Conservation (phyloP, 2,113 vertebrate species). For the Mormyrus iriodes region DNA sequence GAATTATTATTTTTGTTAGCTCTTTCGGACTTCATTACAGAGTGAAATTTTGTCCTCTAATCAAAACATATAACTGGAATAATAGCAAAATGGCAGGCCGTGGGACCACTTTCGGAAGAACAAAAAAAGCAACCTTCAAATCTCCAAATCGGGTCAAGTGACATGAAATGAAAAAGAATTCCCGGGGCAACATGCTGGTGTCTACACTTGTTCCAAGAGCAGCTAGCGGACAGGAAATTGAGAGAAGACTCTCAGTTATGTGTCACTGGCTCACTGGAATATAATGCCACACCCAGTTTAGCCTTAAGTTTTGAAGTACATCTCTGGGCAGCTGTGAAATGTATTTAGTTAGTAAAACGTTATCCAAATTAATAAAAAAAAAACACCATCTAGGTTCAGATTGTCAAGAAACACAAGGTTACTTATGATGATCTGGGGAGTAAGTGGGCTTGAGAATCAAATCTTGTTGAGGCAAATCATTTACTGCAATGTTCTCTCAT, state of each 20-base stretch:
- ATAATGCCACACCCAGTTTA: background rate
- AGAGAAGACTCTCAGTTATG: background rate
- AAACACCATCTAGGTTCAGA: background rate
- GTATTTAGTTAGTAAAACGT: background rate
- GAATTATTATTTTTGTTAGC: background rate
- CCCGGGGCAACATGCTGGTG: background rate
- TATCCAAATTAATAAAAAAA: background rate
- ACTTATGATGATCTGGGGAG: background rate
- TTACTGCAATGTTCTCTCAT: background rate
- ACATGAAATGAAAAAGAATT: slow-evolving; percentile 2
- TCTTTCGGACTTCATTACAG: background rate
- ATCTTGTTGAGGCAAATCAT: background rate
- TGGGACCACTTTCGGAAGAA: background rate
- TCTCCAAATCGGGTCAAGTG: background rate
- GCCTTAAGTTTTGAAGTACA: background rate
- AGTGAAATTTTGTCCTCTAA: background rate
- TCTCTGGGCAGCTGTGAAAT: background rate
- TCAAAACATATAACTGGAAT: background rate
- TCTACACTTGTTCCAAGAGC: background rate
- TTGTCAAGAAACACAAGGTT: background rate
- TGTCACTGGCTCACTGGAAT: background rate
- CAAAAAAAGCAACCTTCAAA: background rate
- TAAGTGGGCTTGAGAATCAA: background rate
- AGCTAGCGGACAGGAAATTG: background rate
- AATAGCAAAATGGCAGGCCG: background rate